Percentiles rank a stretch among this genome's conserved stretches.
These are phyloP conservation scores for Periophthalmus magnuspinnatus DNA, from an alignment of 2,797 vertebrate genomes.

Conservation along the genomic window DNA sequence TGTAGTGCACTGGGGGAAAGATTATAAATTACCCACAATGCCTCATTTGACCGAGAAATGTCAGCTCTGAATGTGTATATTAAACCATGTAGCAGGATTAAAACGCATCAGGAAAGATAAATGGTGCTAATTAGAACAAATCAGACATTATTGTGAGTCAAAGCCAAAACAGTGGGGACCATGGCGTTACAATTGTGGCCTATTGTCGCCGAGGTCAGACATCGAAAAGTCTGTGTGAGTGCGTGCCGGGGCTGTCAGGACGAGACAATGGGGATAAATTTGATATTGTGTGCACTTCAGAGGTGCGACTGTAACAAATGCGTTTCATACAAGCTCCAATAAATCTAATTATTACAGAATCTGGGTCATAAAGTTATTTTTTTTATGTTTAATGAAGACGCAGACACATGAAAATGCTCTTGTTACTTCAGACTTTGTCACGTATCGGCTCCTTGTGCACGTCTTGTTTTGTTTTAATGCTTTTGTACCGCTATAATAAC, in stretches of 20 bases:
- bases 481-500: no score
- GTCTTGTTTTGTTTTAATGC: no score
- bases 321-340: not conserved
- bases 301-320: slow-evolving; percentile 11
- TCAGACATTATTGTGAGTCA: slow-evolving; percentile 3
- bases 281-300: slow-evolving; percentile 30
- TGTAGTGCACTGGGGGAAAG: slow-evolving; percentile 12
- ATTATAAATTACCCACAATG: slow-evolving; percentile 12
- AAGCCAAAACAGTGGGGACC: not conserved
- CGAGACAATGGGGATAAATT: slow-evolving; percentile 30
- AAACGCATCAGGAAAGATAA: slow-evolving; percentile 7
- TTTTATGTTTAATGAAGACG: no score
- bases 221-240: not conserved
- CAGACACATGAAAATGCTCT: no score
- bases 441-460: no score
- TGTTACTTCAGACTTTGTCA: no score
- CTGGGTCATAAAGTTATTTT: no score
- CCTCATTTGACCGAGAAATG: slow-evolving; percentile 9
- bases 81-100: slow-evolving; percentile 10
- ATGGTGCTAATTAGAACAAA: slow-evolving; percentile 6
- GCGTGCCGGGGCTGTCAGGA: slow-evolving; percentile 14
- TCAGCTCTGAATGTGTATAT: slow-evolving; percentile 3
- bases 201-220: slow-evolving; percentile 10
- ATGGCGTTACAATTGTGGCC: not conserved
- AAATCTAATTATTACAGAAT: no score